Evolutionary conservation across 2,888 invertebrate species (phyloP).

Genomic region (Aspidiotus destructor): DNA sequence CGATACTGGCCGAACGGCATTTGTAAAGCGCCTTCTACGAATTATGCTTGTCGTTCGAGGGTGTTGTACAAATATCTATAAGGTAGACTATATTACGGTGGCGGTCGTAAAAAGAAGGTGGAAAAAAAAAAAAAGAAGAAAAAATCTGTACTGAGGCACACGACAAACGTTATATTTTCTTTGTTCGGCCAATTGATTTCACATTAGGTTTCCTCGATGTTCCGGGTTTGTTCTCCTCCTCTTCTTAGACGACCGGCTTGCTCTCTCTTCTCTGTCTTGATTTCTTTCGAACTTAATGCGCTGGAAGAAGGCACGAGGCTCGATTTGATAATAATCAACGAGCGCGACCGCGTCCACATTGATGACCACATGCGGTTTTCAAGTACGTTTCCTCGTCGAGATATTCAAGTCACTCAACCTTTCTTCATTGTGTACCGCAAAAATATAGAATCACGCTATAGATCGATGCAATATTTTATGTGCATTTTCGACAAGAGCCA

Average conservation of each 20-base stretch:
- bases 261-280: too few relatives aligned
- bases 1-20: too few relatives aligned
- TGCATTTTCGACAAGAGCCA: too few relatives aligned
- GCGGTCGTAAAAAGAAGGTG: too few relatives aligned
- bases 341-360: constrained; percentile 8
- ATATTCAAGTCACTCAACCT: neutral
- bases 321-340: constrained; percentile 24
- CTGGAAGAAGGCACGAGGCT: constrained; percentile 30
- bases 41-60: too few relatives aligned
- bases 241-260: too few relatives aligned
- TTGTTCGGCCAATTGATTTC: constrained; percentile 18
- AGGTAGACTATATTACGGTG: too few relatives aligned
- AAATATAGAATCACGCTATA: neutral
- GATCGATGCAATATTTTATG: too few relatives aligned
- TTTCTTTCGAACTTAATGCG: constrained; percentile 11
- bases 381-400: constrained; percentile 25
- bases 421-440: constrained; percentile 1
- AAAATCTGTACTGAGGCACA: constrained; percentile 23
- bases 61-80: too few relatives aligned
- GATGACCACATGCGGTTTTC: constrained; percentile 32
- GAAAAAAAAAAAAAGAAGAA: constrained; percentile 1
- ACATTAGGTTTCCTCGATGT: constrained; percentile 25
- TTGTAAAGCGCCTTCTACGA: too few relatives aligned
- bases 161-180: constrained; percentile 23
- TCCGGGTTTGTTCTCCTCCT: constrained; percentile 4